Conservation (phyloP, 2,797 vertebrate genomes). For the Muraenolepis orangiensis region DNA sequence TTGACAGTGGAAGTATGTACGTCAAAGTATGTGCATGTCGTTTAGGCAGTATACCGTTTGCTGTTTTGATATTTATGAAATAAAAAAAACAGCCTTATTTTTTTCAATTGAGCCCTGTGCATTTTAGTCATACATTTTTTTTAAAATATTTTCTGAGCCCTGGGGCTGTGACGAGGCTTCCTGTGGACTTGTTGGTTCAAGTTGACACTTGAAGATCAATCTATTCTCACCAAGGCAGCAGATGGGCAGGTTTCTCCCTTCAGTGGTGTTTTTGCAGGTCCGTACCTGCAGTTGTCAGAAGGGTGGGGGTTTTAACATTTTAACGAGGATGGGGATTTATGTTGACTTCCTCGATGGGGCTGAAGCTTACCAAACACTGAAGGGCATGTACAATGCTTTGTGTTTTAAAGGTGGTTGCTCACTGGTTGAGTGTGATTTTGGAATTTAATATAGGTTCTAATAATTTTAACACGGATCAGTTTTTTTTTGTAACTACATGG, state of each 20-base stretch:
- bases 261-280: conserved; percentile 20
- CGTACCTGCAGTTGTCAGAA: conserved; percentile 21
- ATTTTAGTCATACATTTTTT: not conserved
- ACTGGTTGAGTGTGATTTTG: conserved; percentile 71
- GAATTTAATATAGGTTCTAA: conserved; percentile 24
- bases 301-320: too few species aligned
- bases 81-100: not conserved
- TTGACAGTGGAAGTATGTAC: conserved; percentile 37
- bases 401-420: conserved; percentile 57
- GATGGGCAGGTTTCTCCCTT: not conserved
- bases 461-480: not conserved
- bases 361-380: conserved; percentile 49
- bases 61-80: conserved; percentile 19
- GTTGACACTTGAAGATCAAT: conserved; percentile 1
- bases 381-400: conserved; percentile 35
- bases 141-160: conserved; percentile 11
- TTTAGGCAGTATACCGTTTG: conserved; percentile 24
- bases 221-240: conserved; percentile 9
- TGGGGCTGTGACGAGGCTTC: conserved; percentile 14
- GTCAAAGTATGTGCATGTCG: conserved; percentile 42
- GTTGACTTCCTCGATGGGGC: conserved; percentile 30
- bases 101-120: conserved; percentile 1
- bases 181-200: conserved; percentile 12
- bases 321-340: conserved; percentile 31
- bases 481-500: not conserved